Conservation (phyloP, 1,140 invertebrate species). For the Aphelenchoides besseyi region DNA sequence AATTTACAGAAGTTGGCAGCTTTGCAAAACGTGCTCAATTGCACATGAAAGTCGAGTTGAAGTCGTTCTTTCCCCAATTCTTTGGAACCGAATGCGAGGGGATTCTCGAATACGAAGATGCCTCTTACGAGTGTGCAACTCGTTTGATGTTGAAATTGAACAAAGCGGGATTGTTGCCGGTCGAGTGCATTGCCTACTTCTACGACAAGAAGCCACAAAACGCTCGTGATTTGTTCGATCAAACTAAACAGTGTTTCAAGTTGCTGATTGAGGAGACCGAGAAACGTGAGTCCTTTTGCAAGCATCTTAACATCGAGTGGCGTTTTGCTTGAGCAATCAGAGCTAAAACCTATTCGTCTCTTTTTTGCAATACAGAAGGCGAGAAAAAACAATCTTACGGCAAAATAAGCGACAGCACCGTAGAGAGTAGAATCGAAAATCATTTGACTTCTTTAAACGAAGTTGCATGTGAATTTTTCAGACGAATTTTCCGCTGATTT, state of each 20-base stretch:
- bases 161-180: background rate
- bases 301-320: background rate
- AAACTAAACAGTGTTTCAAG: background rate
- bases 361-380: no score
- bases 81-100: background rate
- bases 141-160: background rate
- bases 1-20: slow-evolving; percentile 1
- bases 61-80: slow-evolving; percentile 3
- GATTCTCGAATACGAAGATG: background rate
- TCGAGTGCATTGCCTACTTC: background rate
- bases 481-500: slow-evolving; percentile 6
- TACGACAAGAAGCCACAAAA: slow-evolving; percentile 7
- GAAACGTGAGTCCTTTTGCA: background rate
- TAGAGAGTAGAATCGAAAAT: background rate
- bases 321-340: background rate
- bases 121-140: background rate
- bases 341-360: background rate
- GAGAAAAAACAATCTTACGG: background rate
- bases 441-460: background rate
- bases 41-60: background rate
- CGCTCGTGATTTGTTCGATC: background rate
- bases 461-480: background rate
- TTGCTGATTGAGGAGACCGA: background rate
- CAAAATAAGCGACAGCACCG: background rate
- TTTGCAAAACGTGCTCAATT: background rate